Conservation (phyloP, 1,140 invertebrate genomes). For the Temnothorax nylanderi region DNA sequence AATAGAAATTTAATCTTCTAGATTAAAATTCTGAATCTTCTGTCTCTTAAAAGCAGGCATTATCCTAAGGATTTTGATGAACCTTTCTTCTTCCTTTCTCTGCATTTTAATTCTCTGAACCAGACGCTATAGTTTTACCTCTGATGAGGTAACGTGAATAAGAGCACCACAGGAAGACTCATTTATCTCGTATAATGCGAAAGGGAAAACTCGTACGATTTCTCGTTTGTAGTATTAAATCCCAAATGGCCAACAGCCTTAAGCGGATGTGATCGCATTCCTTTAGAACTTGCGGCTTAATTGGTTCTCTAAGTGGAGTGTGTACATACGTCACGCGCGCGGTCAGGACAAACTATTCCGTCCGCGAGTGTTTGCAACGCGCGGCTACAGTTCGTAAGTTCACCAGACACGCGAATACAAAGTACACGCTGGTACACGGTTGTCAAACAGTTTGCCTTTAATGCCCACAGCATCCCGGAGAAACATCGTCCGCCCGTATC, state of each 20-base stretch:
- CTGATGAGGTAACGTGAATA: neutral
- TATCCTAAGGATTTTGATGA: neutral
- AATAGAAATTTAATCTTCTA: neutral
- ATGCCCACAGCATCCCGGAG: neutral
- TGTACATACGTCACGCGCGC: slow-evolving; percentile 30
- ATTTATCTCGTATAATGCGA: neutral
- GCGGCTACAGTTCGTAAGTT: slow-evolving; percentile 30
- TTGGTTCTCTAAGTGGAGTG: slow-evolving; percentile 36
- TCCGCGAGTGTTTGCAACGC: slow-evolving; percentile 25
- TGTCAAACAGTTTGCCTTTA: slow-evolving; percentile 40
- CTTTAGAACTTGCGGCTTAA: slow-evolving; percentile 26
- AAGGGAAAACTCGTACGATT: neutral
- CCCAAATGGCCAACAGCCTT: neutral
- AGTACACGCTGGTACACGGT: neutral
- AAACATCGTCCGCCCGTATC: neutral
- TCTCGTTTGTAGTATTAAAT: slow-evolving; percentile 5
- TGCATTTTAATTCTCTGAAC: neutral
- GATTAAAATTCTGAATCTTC: slow-evolving; percentile 3
- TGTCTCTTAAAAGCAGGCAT: neutral
- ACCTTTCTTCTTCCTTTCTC: neutral
- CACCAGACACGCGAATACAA: slow-evolving; percentile 24
- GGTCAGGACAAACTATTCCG: slow-evolving; percentile 36
- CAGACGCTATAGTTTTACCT: neutral
- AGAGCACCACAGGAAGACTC: neutral
- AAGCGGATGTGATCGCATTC: slow-evolving; percentile 6